These are phyloP conservation scores for human (Homo sapiens) DNA, from an alignment of 2,113 vertebrate species.

Conservation along the genomic window GRCh38 chr14:49403501-49404000, in stretches of 20 bases:
- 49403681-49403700: constrained; percentile 47
- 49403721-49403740: constrained; percentile 56
- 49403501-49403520: not conserved
- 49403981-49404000: not conserved
- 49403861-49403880: not conserved
- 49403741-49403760: constrained; percentile 52
- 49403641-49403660: constrained; percentile 27
- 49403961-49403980: not conserved
- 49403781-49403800: constrained; percentile 53
- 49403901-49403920: not conserved
- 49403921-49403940: not conserved
- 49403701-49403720: constrained; percentile 40
- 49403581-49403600: constrained; percentile 11
- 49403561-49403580: constrained; percentile 30
- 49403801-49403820: constrained; percentile 49
- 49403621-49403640: constrained; percentile 13
- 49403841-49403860: not conserved
- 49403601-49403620: not conserved
- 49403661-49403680: constrained; percentile 53
- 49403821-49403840: constrained; percentile 54
- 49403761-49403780: constrained; percentile 51
- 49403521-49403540: constrained; percentile 37
- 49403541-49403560: constrained; percentile 25
- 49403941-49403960: not conserved
- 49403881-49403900: not conserved